Evolutionary conservation across 2,797 vertebrate genomes (phyloP).

Genomic region (Propithecus deckenii): DNA sequence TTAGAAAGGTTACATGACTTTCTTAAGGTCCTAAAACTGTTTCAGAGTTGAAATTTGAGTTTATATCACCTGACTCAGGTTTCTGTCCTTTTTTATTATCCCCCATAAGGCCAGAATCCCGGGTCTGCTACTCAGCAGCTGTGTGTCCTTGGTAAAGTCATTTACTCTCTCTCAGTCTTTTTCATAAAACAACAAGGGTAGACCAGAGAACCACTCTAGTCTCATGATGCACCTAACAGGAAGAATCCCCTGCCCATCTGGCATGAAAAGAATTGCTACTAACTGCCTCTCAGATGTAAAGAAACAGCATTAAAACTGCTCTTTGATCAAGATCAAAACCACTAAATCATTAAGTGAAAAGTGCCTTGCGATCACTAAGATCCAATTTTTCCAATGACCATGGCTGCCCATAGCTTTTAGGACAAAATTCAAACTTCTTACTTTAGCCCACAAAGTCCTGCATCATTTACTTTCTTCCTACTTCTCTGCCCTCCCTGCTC

Average conservation of each 20-base stretch:
- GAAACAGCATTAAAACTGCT: not conserved
- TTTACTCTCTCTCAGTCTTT: not conserved
- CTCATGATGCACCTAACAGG: not conserved
- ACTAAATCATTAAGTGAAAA: not conserved
- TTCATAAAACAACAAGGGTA: not conserved
- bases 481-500: not conserved
- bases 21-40: not conserved
- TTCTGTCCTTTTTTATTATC: not conserved
- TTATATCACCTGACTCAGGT: not conserved
- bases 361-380: not conserved
- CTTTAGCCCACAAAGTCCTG: not conserved
- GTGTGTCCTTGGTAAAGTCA: not conserved
- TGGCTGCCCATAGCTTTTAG: not conserved
- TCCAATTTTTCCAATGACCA: not conserved
- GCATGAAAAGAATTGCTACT: not conserved
- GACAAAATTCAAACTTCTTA: not conserved
- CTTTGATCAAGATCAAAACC: not conserved
- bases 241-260: not conserved
- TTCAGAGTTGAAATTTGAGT: slow-evolving; percentile 11
- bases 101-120: not conserved
- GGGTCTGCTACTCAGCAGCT: not conserved
- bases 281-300: not conserved
- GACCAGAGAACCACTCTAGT: not conserved
- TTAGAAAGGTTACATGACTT: not conserved
- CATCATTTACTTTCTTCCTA: not conserved